Conservation (phyloP, 2,888 invertebrate genomes). For the Pteria penguin region DNA sequence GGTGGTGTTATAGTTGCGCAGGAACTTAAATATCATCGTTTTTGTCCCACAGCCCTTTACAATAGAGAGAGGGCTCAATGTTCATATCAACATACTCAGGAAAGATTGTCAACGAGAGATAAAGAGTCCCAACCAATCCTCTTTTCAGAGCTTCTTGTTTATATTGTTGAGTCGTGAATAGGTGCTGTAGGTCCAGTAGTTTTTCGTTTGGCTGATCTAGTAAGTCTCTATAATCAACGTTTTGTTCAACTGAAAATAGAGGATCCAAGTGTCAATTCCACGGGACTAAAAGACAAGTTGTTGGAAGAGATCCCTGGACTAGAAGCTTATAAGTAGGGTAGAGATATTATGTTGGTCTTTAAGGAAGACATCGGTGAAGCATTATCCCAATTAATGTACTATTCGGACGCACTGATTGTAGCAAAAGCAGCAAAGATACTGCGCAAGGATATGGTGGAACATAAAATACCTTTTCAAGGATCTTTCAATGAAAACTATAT, state of each 20-base stretch:
- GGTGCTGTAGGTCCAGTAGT: constrained; percentile 17
- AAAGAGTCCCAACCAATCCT: neutral
- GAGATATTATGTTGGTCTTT: constrained; percentile 50
- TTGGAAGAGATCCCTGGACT: constrained; percentile 46
- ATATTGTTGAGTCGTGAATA: constrained; percentile 36
- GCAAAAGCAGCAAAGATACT: constrained; percentile 55
- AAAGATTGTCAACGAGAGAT: neutral
- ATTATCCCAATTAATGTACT: constrained; percentile 35
- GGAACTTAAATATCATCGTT: constrained; percentile 51
- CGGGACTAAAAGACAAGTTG: constrained; percentile 39
- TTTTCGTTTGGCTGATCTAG: constrained; percentile 46
- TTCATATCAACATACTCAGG: neutral
- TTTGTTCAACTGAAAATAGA: constrained; percentile 33
- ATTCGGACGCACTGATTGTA: constrained; percentile 52
- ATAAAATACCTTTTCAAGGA: constrained; percentile 40
- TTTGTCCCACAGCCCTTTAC: constrained; percentile 45
- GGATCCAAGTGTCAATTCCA: constrained; percentile 23
- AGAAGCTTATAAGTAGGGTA: constrained; percentile 46
- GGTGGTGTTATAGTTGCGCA: constrained; percentile 54
- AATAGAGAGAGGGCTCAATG: constrained; percentile 38
- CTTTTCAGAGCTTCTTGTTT: constrained; percentile 46
- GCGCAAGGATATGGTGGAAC: constrained; percentile 45
- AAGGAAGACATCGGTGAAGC: constrained; percentile 48
- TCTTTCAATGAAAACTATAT: constrained; percentile 40
- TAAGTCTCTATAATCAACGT: constrained; percentile 42